Conservation (phyloP, 1,140 invertebrate genomes). For the Radopholus similis region DNA sequence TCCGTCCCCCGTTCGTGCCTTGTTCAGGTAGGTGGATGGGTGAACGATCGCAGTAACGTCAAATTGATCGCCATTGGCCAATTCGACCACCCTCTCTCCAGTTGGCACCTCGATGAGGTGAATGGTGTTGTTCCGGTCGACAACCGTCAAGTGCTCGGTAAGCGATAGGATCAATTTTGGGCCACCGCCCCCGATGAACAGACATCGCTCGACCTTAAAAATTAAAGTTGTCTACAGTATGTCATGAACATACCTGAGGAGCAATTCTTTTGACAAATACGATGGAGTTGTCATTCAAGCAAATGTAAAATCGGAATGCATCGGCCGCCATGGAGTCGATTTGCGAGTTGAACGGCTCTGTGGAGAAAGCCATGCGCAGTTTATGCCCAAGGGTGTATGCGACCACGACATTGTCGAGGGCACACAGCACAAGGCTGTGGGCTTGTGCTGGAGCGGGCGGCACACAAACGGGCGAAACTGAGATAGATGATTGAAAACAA, state of each 20-base stretch:
- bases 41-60: constrained; percentile 25
- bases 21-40: constrained; percentile 24
- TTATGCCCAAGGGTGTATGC: background rate
- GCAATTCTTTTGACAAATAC: background rate
- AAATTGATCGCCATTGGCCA: constrained; percentile 12
- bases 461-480: background rate
- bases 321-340: background rate
- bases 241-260: background rate
- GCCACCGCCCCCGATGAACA: constrained; percentile 1
- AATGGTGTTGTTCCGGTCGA: constrained; percentile 21
- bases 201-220: constrained; percentile 1
- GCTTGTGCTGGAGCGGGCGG: background rate
- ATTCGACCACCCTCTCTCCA: constrained; percentile 19
- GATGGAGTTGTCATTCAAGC: background rate
- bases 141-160: constrained; percentile 18
- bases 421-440: background rate
- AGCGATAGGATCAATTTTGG: constrained; percentile 18
- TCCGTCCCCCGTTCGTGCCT: too few species aligned
- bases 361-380: background rate
- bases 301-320: background rate
- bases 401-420: constrained; percentile 3
- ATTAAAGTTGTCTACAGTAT: background rate
- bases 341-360: background rate
- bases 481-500: too few species aligned
- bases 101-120: constrained; percentile 3